phyloP scores from a whole-genome alignment of 2,888 invertebrate species.

The Stenichneumon culpator region DNA sequence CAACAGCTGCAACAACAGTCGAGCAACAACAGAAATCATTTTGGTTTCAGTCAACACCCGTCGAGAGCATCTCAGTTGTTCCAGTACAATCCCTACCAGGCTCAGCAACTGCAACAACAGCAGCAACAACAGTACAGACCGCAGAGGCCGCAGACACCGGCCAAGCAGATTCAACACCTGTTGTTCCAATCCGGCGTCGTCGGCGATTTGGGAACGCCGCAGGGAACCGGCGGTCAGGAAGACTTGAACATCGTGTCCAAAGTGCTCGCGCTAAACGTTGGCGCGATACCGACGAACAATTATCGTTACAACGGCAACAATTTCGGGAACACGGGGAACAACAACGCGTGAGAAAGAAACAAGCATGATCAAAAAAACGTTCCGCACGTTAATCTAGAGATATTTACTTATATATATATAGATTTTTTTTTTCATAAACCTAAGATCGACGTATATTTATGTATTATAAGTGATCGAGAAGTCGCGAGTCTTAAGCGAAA shows the following conservation, averaged over 20 bases:
- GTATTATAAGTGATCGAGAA: constrained; percentile 7
- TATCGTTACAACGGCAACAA: constrained; percentile 72
- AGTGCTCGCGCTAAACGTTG: constrained; percentile 92
- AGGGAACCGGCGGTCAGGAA: constrained; percentile 87
- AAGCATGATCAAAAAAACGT: constrained; percentile 38
- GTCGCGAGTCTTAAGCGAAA: constrained; percentile 28
- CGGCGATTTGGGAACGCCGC: constrained; percentile 77
- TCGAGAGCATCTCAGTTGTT: constrained; percentile 79
- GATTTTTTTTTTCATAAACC: constrained; percentile 1
- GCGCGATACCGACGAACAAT: constrained; percentile 85
- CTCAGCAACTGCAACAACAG: constrained; percentile 74
- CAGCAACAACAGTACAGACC: constrained; percentile 73
- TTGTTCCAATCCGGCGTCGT: constrained; percentile 89
- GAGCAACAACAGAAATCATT: constrained; percentile 72
- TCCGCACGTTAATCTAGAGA: constrained; percentile 40
- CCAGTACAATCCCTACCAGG: constrained; percentile 72
- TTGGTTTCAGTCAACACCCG: constrained; percentile 72
- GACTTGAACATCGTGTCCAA: constrained; percentile 94
- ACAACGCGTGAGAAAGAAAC: constrained; percentile 54
- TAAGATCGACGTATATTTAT: background rate
- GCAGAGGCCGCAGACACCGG: constrained; percentile 83
- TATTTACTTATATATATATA: too few species aligned
- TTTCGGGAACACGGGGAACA: constrained; percentile 61
- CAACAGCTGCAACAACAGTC: constrained; percentile 62
- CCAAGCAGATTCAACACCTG: constrained; percentile 89